These are phyloP conservation scores for Bolborhynchus lineola DNA, from an alignment of 2,113 vertebrate genomes.

Conservation along the genomic window DNA sequence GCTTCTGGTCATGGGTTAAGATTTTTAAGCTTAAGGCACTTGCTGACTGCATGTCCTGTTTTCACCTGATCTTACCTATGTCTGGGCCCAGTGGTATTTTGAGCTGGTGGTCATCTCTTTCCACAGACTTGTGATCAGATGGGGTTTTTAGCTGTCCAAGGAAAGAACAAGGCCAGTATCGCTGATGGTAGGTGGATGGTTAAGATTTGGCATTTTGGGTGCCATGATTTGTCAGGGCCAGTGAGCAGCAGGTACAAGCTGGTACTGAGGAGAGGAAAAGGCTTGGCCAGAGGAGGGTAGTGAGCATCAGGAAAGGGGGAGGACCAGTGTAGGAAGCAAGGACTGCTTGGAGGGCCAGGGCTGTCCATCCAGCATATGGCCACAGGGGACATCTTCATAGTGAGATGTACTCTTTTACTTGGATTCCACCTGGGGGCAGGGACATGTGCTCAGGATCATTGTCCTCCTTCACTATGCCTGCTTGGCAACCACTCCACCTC, in stretches of 20 bases:
- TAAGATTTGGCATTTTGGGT: not conserved
- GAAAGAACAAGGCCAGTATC: not conserved
- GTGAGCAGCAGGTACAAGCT: not conserved
- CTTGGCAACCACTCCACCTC: not conserved
- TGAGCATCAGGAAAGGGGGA: not conserved
- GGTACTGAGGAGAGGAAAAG: not conserved
- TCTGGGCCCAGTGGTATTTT: not conserved
- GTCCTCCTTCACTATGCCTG: accelerated
- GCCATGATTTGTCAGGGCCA: not conserved
- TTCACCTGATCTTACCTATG: not conserved
- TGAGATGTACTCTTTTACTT: not conserved
- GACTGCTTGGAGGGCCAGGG: not conserved
- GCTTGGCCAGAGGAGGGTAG: not conserved
- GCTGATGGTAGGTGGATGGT: not conserved
- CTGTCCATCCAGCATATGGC: not conserved
- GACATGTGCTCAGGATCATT: not conserved
- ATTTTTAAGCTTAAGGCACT: not conserved
- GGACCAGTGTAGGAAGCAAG: not conserved
- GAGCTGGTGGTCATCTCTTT: not conserved
- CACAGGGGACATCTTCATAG: not conserved
- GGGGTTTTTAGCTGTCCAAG: not conserved
- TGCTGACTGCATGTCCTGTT: not conserved
- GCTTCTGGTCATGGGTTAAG: not conserved
- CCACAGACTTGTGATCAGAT: not conserved
- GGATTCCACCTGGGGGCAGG: not conserved